Conservation (phyloP, 2,888 invertebrate species). For the Zygaena filipendulae region DNA sequence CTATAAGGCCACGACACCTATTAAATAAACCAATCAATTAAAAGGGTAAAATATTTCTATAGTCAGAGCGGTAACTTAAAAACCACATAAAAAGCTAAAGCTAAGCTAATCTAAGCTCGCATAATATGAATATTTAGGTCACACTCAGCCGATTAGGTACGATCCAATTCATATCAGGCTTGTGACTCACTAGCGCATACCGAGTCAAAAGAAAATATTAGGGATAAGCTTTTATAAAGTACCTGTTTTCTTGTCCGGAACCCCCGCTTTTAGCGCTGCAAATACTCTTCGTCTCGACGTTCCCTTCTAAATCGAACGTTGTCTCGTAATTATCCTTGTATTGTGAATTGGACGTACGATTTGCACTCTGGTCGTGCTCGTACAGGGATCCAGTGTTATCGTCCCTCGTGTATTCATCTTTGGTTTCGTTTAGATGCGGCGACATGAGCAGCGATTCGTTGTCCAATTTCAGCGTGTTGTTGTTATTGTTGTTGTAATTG, state of each 20-base stretch:
- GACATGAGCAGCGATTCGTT: conserved; percentile 57
- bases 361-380: conserved; percentile 42
- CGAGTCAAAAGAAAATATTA: no score
- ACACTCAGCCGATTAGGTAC: no score
- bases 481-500: conserved; percentile 62
- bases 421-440: conserved; percentile 46
- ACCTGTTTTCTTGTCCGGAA: conserved; percentile 85
- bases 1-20: no score
- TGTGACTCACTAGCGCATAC: no score
- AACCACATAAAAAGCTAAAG: no score
- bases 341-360: conserved; percentile 44
- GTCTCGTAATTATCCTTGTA: conserved; percentile 83
- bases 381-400: conserved; percentile 45
- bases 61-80: no score
- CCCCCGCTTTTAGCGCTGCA: conserved; percentile 83
- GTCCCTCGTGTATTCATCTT: conserved; percentile 46
- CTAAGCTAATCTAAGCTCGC: no score
- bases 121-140: no score
- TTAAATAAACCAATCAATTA: no score
- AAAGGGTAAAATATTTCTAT: no score
- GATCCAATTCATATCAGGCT: no score
- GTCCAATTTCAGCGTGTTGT: conserved; percentile 59
- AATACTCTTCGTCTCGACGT: conserved; percentile 91
- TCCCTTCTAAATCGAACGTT: conserved; percentile 91
- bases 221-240: no score